Base-by-base conservation (phyloP, 2,797 vertebrate genomes). In the Heterohyrax brucei region DNA sequence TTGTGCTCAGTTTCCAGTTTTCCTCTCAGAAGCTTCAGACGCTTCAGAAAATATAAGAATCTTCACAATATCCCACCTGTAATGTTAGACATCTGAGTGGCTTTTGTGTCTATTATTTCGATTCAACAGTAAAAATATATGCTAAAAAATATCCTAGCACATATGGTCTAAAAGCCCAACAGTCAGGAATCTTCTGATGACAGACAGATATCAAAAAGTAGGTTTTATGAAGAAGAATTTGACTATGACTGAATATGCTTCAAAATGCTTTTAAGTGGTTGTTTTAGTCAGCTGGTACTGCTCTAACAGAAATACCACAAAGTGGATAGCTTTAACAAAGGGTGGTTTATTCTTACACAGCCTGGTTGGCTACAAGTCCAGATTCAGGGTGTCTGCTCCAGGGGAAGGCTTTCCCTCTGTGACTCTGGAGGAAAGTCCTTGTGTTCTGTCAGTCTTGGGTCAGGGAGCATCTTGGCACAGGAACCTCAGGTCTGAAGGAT, bases 181-280 rank as follows among this genome's bases (percentile, higher is more conserved):
- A 28, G n/a, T 62, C 44, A 70, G 44, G 50, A 83, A 28, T 66
- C 53, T 21, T 56, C 10, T 13, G n/a, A 87, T 82, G 81, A 56
- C 91, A 96, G 66, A n/a, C 78, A 90, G 89, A 83, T 68, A 84
- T 85, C 48, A 95, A 53, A 86, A 96, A 46, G 13, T 44, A 87
- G 53, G 62, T 76, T 96, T 94, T 89, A 96, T 91, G 68, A 92
- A 94, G 61, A 91, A 86, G 66, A 62, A 59, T 89, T 77, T 88
- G 70, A 56, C 64, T 44, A 16, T 86, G 81, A 89, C n/a, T 77
- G 68, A 86, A 91, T 33, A 46, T 0, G 8, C 72, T 94, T 91
- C 87, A 89, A 87, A 96, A 9, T 21, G 46, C 70, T 85, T 93
- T 91, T 79, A 33, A 80, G 30, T 26, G 22, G 4, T 18, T 39